Evolutionary conservation across 2,888 invertebrate genomes (phyloP).

Genomic region (Glyphotaelius pellucidus): DNA sequence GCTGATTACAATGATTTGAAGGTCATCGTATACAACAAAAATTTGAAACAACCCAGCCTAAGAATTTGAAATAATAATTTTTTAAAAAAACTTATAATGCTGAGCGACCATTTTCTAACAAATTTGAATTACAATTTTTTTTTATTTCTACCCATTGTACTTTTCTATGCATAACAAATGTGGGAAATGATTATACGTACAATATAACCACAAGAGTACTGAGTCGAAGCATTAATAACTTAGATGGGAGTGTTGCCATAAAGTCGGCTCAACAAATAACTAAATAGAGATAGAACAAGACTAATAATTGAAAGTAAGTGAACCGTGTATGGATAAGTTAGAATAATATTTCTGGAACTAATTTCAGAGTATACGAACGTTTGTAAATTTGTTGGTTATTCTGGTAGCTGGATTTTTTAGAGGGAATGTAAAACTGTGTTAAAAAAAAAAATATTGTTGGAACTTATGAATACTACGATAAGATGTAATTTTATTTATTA

Average conservation of each 20-base stretch:
- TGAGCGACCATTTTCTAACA: background rate
- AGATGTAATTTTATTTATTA: constrained; percentile 53
- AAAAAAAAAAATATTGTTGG: constrained; percentile 55
- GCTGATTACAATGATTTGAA: no score
- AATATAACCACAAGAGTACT: background rate
- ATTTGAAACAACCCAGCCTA: no score
- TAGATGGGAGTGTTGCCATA: background rate
- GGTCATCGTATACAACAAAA: no score
- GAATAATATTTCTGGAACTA: background rate
- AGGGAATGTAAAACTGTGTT: constrained; percentile 54
- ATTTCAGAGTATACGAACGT: constrained; percentile 1
- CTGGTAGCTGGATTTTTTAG: constrained; percentile 36
- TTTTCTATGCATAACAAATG: no score
- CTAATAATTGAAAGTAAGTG: background rate
- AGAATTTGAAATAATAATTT: no score
- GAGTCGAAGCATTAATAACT: background rate
- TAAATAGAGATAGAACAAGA: background rate
- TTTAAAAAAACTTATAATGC: no score
- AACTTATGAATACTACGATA: constrained; percentile 60
- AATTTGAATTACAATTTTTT: background rate
- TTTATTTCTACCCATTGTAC: no score
- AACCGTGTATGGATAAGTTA: background rate
- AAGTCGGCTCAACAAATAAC: background rate
- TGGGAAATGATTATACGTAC: background rate
- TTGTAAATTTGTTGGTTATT: constrained; percentile 64